Evolutionary conservation across 2,113 vertebrate genomes (phyloP).

Genomic region (Bufo bufo): DNA sequence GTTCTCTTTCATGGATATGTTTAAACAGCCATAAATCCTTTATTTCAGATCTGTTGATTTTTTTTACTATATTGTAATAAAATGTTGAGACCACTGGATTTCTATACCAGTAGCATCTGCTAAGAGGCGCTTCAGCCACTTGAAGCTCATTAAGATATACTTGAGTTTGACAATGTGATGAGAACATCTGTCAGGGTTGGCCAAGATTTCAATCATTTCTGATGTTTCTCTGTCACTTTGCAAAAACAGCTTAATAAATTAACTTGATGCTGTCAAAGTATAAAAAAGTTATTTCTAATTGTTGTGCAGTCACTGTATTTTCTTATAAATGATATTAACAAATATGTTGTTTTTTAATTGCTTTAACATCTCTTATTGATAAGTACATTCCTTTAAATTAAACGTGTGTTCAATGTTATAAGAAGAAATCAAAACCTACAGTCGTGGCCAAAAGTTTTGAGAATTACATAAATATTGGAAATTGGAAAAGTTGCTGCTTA

Average conservation of each 20-base stretch:
- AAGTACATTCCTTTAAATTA: neutral
- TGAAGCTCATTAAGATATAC: constrained; percentile 77
- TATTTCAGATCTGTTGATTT: constrained; percentile 1
- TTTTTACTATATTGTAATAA: constrained; percentile 47
- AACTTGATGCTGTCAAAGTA: constrained; percentile 67
- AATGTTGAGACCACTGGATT: constrained; percentile 39
- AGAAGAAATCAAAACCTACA: neutral
- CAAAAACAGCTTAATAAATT: constrained; percentile 76
- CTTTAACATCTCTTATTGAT: neutral
- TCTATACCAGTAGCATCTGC: constrained; percentile 69
- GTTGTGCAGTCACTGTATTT: constrained; percentile 11
- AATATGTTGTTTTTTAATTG: constrained; percentile 13
- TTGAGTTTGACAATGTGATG: constrained; percentile 75
- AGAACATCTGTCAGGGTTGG: constrained; percentile 78
- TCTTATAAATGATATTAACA: constrained; percentile 24
- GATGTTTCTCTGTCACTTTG: constrained; percentile 69
- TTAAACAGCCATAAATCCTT: neutral
- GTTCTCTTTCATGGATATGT: neutral
- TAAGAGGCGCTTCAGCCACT: constrained; percentile 69
- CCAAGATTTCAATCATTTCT: constrained; percentile 77
- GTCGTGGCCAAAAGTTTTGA: too few species aligned
- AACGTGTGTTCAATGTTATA: neutral
- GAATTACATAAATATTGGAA: too few species aligned
- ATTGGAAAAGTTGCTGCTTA: too few species aligned
- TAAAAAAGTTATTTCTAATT: constrained; percentile 59